Percentiles rank a stretch among this genome's conserved stretches.
These are phyloP conservation scores for Drosophila leontia DNA, from an alignment of 1,140 invertebrate genomes.

Conservation along the genomic window DNA sequence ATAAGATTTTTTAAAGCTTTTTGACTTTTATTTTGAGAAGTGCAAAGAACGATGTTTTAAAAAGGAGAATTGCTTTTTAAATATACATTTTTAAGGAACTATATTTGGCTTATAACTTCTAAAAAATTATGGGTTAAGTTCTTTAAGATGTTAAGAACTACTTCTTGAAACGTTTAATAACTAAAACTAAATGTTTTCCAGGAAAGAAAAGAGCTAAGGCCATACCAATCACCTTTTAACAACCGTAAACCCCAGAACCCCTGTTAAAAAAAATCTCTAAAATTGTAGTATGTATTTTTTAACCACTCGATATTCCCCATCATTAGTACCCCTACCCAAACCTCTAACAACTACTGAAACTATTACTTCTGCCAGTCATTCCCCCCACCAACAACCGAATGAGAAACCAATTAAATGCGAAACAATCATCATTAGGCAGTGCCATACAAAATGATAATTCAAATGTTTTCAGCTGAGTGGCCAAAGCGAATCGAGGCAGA, in stretches of 20 bases:
- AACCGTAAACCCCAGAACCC: background rate
- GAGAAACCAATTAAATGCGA: slow-evolving; percentile 65
- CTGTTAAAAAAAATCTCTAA: background rate
- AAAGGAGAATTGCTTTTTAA: too few species aligned
- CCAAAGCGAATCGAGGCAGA: slow-evolving; percentile 56
- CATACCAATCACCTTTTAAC: background rate
- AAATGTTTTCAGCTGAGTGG: slow-evolving; percentile 67
- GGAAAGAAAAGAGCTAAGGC: too few species aligned
- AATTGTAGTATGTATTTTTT: background rate
- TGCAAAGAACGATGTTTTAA: too few species aligned
- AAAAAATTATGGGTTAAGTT: too few species aligned
- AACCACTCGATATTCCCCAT: slow-evolving; percentile 10
- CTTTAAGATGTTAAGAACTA: too few species aligned
- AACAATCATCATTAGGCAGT: slow-evolving; percentile 73
- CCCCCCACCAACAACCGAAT: slow-evolving; percentile 14
- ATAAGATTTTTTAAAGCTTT: background rate
- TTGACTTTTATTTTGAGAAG: too few species aligned
- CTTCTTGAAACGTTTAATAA: too few species aligned
- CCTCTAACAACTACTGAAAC: slow-evolving; percentile 3
- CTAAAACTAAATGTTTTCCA: background rate
- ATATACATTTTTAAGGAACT: background rate
- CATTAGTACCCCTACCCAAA: slow-evolving; percentile 7
- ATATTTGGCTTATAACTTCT: background rate
- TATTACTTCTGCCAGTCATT: slow-evolving; percentile 49
- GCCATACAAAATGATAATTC: slow-evolving; percentile 66